Evolutionary conservation across 2,888 invertebrate genomes (phyloP), one percentile per base, ranked within the genome.

Genomic region (Odontocolon sp.): DNA sequence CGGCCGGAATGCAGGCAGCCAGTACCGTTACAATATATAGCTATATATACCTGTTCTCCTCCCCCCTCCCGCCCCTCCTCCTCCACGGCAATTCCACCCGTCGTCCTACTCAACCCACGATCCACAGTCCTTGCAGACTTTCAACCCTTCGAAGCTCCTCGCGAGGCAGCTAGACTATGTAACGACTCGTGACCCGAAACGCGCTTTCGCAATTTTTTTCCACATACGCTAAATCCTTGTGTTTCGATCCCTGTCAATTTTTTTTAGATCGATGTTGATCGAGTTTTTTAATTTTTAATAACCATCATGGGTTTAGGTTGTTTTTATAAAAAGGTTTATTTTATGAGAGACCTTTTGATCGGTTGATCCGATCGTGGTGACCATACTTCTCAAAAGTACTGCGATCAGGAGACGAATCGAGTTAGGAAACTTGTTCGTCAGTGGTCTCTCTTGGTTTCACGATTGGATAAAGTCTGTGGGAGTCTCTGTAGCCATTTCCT

Each of bases 391-490:
- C 11, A 47, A 36, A 63, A 63, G 47, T 63, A 45, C 33, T 21
- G 8, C 47, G 47, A 47, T 47, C 45, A 18, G 6, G 47, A 11
- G 47, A 36, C 18, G 42, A 68, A 77, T 77, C 68, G 9, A 72
- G 77, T 77, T 77, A 77, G 28, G 11, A 63, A 68, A 77, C 63
- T 77, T 77, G 68, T 33, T 42, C 77, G 68, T 56, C 28, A 47
- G 47, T 26, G 3, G 40, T 14, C 67, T 59, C 66, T 63, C 50
- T 57, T 63, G 67, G 23, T 47, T 63, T 64, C 52, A 70, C 77
- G 67, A 77, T 77, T 77, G 63, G 77, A 71, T 72, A 72, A 72
- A 77, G 57, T 67, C 72, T 59, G 68, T 69, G 54, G 61, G 56
- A 23, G 64, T 54, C 16, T 61, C 54, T 18, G 18, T 33, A 47